A percentile compares a stretch with the other conserved stretches of the same genome.
phyloP scores from a whole-genome alignment of 1,140 invertebrate genomes.

The Bombus confusus region DNA sequence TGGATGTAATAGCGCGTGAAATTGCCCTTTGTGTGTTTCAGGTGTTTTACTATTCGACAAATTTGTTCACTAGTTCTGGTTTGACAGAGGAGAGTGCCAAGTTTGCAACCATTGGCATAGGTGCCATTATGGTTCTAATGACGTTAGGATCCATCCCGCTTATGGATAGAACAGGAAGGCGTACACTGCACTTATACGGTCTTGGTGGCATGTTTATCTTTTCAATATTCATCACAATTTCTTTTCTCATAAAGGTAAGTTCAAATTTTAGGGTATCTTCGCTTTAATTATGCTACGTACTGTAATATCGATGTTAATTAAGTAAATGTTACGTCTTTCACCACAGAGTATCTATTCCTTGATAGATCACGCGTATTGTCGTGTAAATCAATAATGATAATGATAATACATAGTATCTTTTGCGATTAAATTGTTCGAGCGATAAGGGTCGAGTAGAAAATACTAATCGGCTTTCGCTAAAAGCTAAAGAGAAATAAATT shows the following conservation, averaged over 20 bases:
- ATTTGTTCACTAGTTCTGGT: slow-evolving; percentile 94
- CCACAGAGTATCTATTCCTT: no score
- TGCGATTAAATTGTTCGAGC: neutral
- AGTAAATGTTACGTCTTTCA: neutral
- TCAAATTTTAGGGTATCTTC: slow-evolving; percentile 9
- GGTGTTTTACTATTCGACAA: slow-evolving; percentile 99
- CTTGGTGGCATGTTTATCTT: slow-evolving; percentile 98
- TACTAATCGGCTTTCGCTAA: neutral
- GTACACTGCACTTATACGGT: slow-evolving; percentile 97
- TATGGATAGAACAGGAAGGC: slow-evolving; percentile 96
- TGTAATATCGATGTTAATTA: slow-evolving; percentile 1
- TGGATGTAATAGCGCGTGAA: neutral
- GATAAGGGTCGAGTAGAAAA: neutral
- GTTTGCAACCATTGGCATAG: slow-evolving; percentile 98
- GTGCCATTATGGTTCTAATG: slow-evolving; percentile 98
- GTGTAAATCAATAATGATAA: neutral
- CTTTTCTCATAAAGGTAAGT: slow-evolving; percentile 94
- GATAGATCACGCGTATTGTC: neutral
- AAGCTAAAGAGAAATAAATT: neutral
- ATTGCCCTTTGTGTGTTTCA: slow-evolving; percentile 77
- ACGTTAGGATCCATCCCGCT: slow-evolving; percentile 97
- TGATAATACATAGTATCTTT: neutral
- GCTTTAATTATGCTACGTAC: neutral
- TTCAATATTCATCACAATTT: slow-evolving; percentile 98
- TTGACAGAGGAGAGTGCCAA: slow-evolving; percentile 92